Evolutionary conservation across 2,113 vertebrate genomes (phyloP).

Genomic region (Triplophysa siluroides): DNA sequence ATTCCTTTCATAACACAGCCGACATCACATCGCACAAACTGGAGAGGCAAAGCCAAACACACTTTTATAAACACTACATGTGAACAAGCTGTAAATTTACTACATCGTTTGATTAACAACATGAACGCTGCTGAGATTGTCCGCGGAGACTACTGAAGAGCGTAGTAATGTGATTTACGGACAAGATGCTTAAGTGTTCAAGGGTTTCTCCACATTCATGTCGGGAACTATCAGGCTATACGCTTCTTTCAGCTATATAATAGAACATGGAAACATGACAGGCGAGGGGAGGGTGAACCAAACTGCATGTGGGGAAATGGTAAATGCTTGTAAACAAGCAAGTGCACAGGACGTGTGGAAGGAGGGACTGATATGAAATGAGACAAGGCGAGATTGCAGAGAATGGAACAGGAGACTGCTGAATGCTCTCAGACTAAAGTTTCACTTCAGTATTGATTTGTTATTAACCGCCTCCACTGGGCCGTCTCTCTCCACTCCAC

Average conservation of each 20-base stretch:
- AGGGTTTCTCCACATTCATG: constrained; percentile 9
- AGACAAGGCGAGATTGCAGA: constrained; percentile 41
- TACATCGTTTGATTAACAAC: background rate
- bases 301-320: constrained; percentile 15
- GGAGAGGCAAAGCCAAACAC: background rate
- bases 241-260: background rate
- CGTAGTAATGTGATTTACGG: background rate
- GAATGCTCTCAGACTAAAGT: constrained; percentile 51
- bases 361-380: constrained; percentile 27
- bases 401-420: constrained; percentile 23
- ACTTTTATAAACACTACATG: background rate
- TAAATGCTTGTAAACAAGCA: constrained; percentile 50
- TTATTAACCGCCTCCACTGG: constrained; percentile 65
- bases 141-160: background rate
- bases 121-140: background rate
- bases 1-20: background rate
- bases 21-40: background rate
- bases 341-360: constrained; percentile 34
- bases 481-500: constrained; percentile 35
- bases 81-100: background rate
- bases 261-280: constrained; percentile 44
- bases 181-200: constrained; percentile 19
- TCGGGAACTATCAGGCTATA: background rate
- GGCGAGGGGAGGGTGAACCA: background rate
- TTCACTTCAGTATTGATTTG: constrained; percentile 68